Conservation (phyloP, 2,888 invertebrate genomes). For the Mycalesis mineus region DNA sequence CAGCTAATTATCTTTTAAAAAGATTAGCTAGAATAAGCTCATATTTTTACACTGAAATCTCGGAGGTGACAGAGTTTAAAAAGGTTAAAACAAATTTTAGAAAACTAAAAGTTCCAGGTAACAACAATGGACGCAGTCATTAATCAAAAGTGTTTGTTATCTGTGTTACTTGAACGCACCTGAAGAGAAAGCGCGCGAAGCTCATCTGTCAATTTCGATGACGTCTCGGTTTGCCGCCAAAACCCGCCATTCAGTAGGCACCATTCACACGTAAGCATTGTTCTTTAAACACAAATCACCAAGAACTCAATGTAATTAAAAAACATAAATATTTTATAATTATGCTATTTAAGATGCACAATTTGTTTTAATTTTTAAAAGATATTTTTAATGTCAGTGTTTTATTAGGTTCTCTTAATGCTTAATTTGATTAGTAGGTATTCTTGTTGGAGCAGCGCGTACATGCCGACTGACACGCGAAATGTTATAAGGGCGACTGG, state of each 20-base stretch:
- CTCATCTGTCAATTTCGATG: conserved; percentile 64
- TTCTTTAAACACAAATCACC: conserved; percentile 49
- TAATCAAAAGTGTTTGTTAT: conserved; percentile 44
- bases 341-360: neutral
- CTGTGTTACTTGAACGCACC: conserved; percentile 68
- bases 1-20: no score
- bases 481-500: conserved; percentile 67
- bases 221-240: conserved; percentile 58
- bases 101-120: conserved; percentile 13
- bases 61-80: neutral
- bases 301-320: conserved; percentile 21
- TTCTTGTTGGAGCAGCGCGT: conserved; percentile 42
- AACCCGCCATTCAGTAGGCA: conserved; percentile 51
- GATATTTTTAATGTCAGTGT: neutral
- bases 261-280: conserved; percentile 56
- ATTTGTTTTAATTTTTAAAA: conserved; percentile 3
- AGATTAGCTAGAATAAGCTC: no score
- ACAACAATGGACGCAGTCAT: conserved; percentile 28
- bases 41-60: neutral
- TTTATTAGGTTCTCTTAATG: neutral
- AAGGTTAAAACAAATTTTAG: conserved; percentile 9
- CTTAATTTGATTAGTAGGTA: conserved; percentile 17
- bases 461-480: conserved; percentile 64
- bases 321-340: conserved; percentile 5
- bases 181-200: conserved; percentile 66